Percentiles rank a stretch among this genome's conserved stretches.
These are phyloP conservation scores for Idaea biselata DNA, from an alignment of 2,888 invertebrate species.

Conservation along the genomic window DNA sequence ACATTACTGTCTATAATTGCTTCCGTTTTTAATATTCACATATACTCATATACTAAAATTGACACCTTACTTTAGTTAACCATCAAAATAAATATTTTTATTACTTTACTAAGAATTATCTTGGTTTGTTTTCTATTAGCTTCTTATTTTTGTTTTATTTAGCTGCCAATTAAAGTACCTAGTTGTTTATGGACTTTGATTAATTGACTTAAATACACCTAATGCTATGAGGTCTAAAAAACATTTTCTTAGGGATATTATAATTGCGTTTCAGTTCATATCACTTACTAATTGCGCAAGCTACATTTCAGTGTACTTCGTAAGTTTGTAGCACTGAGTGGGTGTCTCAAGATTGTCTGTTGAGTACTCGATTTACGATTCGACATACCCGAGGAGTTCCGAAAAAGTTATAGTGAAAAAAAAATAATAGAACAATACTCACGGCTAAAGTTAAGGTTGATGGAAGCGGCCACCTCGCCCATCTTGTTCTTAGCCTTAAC, in stretches of 20 bases:
- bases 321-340: no score
- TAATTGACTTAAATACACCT: no score
- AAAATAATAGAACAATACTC: constrained; percentile 74
- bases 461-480: constrained; percentile 98
- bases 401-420: not conserved
- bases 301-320: no score
- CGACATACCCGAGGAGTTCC: not conserved
- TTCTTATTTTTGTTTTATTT: not conserved
- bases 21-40: not conserved
- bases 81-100: no score
- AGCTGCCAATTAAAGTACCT: not conserved
- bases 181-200: not conserved
- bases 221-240: not conserved
- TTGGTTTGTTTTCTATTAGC: not conserved
- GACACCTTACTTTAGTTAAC: no score
- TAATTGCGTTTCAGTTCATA: no score
- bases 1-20: not conserved
- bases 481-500: constrained; percentile 98
- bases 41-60: not conserved
- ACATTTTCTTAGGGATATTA: not conserved
- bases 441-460: constrained; percentile 99
- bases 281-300: no score
- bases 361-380: not conserved
- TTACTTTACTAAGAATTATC: not conserved
- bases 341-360: not conserved